phyloP scores from a whole-genome alignment of 2,113 vertebrate species.

The Gyps fulvus region DNA sequence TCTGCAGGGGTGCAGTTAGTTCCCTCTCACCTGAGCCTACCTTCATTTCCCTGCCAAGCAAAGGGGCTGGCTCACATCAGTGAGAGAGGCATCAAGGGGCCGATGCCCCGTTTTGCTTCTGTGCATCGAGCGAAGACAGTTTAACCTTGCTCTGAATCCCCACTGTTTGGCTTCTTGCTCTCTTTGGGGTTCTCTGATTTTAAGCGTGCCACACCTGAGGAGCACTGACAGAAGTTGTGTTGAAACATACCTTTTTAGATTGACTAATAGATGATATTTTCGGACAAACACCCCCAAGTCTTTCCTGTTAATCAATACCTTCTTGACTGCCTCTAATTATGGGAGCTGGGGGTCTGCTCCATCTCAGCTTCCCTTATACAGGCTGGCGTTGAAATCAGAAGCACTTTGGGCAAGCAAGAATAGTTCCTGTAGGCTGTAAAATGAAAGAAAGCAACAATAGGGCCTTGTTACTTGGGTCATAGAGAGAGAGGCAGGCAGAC shows the following conservation, averaged over 20 bases:
- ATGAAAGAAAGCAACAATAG: background rate
- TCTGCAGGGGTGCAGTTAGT: background rate
- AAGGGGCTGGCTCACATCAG: background rate
- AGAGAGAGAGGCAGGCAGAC: background rate
- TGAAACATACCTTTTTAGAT: background rate
- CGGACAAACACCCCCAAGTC: background rate
- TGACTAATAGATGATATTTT: background rate
- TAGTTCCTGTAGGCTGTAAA: background rate
- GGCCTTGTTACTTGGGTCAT: background rate
- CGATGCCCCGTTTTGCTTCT: fast-evolving
- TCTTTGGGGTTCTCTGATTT: background rate
- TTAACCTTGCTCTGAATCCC: background rate
- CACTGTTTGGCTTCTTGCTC: background rate
- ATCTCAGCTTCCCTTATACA: background rate
- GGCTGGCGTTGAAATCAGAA: background rate
- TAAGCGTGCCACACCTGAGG: background rate
- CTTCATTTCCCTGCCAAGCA: background rate
- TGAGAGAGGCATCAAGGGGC: background rate
- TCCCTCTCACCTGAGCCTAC: background rate
- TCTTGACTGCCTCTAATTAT: background rate
- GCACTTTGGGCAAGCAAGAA: background rate
- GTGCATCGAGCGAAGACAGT: fast-evolving
- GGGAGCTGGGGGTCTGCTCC: background rate
- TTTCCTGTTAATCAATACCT: background rate
- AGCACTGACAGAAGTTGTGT: background rate